Base-by-base conservation (phyloP, 2,113 vertebrate genomes). In the Pteruthius melanotis region DNA sequence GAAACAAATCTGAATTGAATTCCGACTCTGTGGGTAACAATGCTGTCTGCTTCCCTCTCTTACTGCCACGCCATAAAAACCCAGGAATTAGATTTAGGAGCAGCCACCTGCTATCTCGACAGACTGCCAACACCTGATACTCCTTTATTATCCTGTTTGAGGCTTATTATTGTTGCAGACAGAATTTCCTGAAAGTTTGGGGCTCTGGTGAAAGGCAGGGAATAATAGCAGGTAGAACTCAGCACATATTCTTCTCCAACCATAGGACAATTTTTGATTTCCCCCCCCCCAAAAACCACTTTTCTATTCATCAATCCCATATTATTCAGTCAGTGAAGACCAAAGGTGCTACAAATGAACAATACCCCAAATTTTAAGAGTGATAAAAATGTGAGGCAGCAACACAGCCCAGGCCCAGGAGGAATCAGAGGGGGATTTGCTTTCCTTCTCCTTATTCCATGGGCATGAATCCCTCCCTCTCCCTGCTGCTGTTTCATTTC, bases 1-100 rank as follows among this genome's bases (percentile, higher is more conserved):
- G 97, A 96, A 97, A 96, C 86, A 97, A 97, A 97, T 89, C 94
- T 92, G 95, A 93, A 94, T 96, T 97, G 96, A 93, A 98, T 98
- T 97, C 97, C 14, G 31, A n/a, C 96, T 96, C 96, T 7, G 87
- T 65, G 70, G 96, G 97, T 92, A 80, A 90, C 70, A 60, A 26
- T 13, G 13, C 64, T 88, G 85, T 52, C 92, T 94, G 75, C 78
- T 83, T 95, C 88, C 71, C 84, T 84, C 61, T 75, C 90, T 94
- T 91, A 89, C 76, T 95, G 86, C 60, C 86, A 72, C 7, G 22
- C 66, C 88, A 83, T 96, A 91, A 94, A 91, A 40, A 42, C 57
- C 63, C 88, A 92, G 90, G 83, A 94, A 83, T 75, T 20, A 76
- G 76, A 70, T 90, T 96, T 91, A 97, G 78, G 72, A 77, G 83